These are phyloP conservation scores for Bombycilla garrulus DNA, from an alignment of 2,113 vertebrate genomes.

Conservation along the genomic window DNA sequence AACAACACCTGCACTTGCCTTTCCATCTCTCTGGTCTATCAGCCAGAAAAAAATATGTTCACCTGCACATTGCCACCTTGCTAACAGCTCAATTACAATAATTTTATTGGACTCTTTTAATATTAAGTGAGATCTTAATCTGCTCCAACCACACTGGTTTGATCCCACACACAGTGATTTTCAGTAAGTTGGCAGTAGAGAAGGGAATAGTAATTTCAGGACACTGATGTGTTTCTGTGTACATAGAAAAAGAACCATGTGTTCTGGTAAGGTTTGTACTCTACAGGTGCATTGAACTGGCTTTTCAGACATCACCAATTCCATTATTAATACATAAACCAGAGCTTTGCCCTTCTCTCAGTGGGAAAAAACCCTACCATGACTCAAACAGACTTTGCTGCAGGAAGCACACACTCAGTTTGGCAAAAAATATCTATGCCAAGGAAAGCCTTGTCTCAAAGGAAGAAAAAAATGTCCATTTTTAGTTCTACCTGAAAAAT, in stretches of 20 bases:
- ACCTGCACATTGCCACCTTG: not conserved
- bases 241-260: not conserved
- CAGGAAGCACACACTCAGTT: not conserved
- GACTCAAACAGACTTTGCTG: not conserved
- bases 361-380: not conserved
- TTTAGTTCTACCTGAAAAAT: not conserved
- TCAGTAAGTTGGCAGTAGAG: not conserved
- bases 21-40: not conserved
- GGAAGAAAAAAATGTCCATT: not conserved
- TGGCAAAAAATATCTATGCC: not conserved
- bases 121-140: not conserved
- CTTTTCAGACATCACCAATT: not conserved
- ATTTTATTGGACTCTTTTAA: not conserved
- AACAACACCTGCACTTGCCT: not conserved
- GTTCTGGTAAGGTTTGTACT: not conserved
- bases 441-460: not conserved
- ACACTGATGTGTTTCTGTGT: fast-evolving
- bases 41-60: not conserved
- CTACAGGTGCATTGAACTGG: not conserved
- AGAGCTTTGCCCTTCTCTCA: not conserved
- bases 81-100: not conserved
- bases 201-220: not conserved
- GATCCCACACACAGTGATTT: not conserved
- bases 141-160: not conserved
- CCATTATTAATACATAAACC: not conserved